Conservation (phyloP, 1,140 invertebrate species). For the Drosophila sproati region DNA sequence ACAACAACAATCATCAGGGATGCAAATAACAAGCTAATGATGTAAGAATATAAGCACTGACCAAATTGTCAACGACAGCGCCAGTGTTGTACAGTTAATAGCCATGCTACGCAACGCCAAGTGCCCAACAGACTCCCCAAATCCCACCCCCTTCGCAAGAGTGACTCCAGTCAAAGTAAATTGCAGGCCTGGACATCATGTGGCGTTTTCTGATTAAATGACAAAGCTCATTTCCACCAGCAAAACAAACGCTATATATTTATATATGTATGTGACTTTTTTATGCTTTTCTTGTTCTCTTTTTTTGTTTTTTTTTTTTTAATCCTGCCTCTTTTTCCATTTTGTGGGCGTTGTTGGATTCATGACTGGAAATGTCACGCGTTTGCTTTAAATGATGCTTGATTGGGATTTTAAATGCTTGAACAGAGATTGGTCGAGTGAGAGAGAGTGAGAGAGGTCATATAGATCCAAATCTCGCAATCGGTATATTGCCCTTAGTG, state of each 20-base stretch:
- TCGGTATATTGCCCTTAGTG: neutral
- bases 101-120: slow-evolving; percentile 32
- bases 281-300: neutral
- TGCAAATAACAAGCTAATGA: slow-evolving; percentile 83
- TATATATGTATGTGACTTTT: slow-evolving; percentile 13
- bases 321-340: neutral
- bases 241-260: slow-evolving; percentile 28
- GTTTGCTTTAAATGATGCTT: slow-evolving; percentile 47
- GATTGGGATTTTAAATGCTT: slow-evolving; percentile 25
- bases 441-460: neutral
- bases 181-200: slow-evolving; percentile 68
- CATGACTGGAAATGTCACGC: slow-evolving; percentile 55
- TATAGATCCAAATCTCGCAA: slow-evolving; percentile 14
- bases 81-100: slow-evolving; percentile 51
- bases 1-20: slow-evolving; percentile 39
- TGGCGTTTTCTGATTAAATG: slow-evolving; percentile 79
- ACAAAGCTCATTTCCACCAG: slow-evolving; percentile 62
- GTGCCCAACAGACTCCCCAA: neutral
- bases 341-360: slow-evolving; percentile 18
- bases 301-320: neutral
- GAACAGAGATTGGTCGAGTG: neutral
- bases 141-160: neutral
- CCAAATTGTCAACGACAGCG: slow-evolving; percentile 78
- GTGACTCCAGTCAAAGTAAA: slow-evolving; percentile 1
- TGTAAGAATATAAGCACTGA: slow-evolving; percentile 78